Evolutionary conservation across 92 coral and sea anemone species (phyloP).

Genomic region (Porites divaricata): DNA sequence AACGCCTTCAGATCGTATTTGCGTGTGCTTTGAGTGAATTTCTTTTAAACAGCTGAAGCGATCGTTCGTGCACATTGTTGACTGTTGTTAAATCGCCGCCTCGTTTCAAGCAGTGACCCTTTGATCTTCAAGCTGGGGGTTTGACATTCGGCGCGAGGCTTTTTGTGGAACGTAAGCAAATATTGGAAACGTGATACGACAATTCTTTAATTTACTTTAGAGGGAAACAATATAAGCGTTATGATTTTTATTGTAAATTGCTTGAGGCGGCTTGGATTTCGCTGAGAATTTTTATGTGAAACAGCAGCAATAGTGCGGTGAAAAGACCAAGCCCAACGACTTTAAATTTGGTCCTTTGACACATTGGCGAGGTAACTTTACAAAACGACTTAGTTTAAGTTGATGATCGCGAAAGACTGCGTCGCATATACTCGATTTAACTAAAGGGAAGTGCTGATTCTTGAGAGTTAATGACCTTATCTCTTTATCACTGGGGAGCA

Average conservation of each 20-base stretch:
- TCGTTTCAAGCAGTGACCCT: conserved; percentile 53
- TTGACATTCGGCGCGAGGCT: conserved; percentile 35
- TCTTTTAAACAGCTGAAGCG: conserved; percentile 49
- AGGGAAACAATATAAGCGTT: conserved; percentile 54
- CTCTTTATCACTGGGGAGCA: conserved; percentile 16
- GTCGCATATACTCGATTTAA: conserved; percentile 3
- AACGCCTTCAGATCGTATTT: conserved; percentile 55
- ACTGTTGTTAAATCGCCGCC: conserved; percentile 64
- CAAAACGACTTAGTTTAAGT: conserved; percentile 14
- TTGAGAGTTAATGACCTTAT: conserved; percentile 32
- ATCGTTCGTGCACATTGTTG: conserved; percentile 55
- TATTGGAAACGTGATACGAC: conserved; percentile 80
- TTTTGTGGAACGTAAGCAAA: conserved; percentile 62
- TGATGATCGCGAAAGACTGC: conserved; percentile 9
- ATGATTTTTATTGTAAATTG: conserved; percentile 32
- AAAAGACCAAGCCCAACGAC: neutral
- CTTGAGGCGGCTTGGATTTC: conserved; percentile 1
- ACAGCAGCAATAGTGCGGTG: conserved; percentile 14
- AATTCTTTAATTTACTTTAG: conserved; percentile 65
- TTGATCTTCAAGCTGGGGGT: conserved; percentile 46
- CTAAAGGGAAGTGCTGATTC: conserved; percentile 20
- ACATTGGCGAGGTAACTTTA: conserved; percentile 25
- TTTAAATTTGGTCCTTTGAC: neutral
- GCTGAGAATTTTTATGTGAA: conserved; percentile 27
- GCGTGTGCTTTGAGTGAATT: conserved; percentile 69